These are phyloP conservation scores for Chrysolina americana DNA, from an alignment of 2,888 invertebrate species.

Conservation along the genomic window DNA sequence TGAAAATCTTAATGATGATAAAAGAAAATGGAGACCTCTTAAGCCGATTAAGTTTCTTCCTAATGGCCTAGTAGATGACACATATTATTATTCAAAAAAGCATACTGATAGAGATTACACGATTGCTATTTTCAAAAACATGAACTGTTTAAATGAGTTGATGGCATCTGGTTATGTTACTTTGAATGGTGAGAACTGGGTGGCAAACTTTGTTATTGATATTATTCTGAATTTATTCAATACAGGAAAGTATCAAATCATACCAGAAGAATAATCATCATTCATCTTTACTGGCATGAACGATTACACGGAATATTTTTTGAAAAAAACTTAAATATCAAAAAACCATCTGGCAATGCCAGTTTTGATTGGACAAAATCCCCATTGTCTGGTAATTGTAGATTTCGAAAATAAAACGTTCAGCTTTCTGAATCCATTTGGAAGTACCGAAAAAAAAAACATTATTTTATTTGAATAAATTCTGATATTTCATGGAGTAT, in stretches of 20 bases:
- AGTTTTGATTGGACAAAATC: constrained; percentile 15
- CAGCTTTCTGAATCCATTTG: constrained; percentile 17
- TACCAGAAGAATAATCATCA: not conserved
- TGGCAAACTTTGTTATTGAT: constrained; percentile 23
- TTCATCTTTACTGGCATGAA: constrained; percentile 13
- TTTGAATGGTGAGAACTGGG: constrained; percentile 22
- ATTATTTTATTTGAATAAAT: constrained; percentile 21
- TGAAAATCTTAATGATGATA: not conserved
- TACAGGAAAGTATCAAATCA: constrained; percentile 15
- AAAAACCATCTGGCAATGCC: constrained; percentile 22
- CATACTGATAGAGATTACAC: not conserved
- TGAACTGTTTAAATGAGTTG: constrained; percentile 26
- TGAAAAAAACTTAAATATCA: not conserved
- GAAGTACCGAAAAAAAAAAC: constrained; percentile 11
- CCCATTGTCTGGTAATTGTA: constrained; percentile 26
- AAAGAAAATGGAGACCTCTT: constrained; percentile 8
- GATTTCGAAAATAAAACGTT: constrained; percentile 10
- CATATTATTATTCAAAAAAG: constrained; percentile 14
- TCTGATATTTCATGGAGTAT: not conserved
- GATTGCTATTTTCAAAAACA: not conserved
- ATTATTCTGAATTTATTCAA: constrained; percentile 21
- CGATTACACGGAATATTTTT: not conserved
- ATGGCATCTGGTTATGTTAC: constrained; percentile 15
- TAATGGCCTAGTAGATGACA: constrained; percentile 11
- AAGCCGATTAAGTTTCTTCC: not conserved